Evolutionary conservation across 2,113 vertebrate species (phyloP).

Genomic region (Catharus bicknelli): DNA sequence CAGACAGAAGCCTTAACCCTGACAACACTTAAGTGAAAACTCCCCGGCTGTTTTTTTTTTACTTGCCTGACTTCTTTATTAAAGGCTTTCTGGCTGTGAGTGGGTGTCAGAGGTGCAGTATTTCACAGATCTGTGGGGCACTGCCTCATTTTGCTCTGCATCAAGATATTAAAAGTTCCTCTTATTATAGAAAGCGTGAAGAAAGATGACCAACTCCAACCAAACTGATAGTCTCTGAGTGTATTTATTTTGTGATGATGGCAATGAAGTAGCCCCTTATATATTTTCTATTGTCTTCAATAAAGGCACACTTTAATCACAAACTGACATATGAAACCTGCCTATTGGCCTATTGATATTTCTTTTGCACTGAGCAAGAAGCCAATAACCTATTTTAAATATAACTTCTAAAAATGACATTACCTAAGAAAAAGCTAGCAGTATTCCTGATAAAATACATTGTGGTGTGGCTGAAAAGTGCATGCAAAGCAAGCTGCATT

Average conservation of each 20-base stretch:
- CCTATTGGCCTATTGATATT: conserved; percentile 55
- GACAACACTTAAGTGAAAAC: conserved; percentile 41
- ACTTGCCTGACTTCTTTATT: conserved; percentile 23
- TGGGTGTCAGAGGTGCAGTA: not conserved
- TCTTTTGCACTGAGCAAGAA: conserved; percentile 53
- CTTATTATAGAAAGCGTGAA: conserved; percentile 5
- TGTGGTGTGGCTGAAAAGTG: conserved; percentile 94
- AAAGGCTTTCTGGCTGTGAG: not conserved
- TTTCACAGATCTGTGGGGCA: conserved; percentile 39
- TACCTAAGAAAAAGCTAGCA: conserved; percentile 72
- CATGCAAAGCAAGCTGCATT: conserved; percentile 96
- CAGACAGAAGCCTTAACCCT: conserved; percentile 44
- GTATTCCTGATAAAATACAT: conserved; percentile 95
- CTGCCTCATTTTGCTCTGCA: conserved; percentile 31
- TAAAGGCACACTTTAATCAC: conserved; percentile 64
- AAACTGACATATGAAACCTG: conserved; percentile 55
- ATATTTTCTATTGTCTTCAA: conserved; percentile 56
- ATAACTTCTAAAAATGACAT: conserved; percentile 71
- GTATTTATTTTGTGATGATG: conserved; percentile 55
- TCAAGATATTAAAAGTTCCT: conserved; percentile 45
- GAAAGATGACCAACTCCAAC: conserved; percentile 19
- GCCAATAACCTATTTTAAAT: conserved; percentile 66
- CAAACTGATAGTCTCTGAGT: conserved; percentile 18
- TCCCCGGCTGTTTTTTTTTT: not conserved
- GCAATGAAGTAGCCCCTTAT: conserved; percentile 45